phyloP scores from a whole-genome alignment of 2,797 vertebrate genomes.

The Gymnopithys bicolor region DNA sequence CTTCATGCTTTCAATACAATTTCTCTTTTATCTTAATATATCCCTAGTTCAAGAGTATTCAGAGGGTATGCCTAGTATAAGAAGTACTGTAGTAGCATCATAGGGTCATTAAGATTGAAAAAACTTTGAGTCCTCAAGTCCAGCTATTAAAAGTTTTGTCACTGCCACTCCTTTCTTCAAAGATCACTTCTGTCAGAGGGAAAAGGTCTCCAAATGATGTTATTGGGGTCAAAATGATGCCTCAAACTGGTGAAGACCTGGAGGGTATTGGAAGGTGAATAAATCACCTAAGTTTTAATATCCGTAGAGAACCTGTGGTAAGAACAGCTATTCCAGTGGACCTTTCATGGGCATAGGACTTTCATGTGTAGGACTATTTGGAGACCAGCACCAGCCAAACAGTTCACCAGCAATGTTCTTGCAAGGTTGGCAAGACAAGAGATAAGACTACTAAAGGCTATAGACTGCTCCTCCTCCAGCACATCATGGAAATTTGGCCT shows the following conservation, averaged over 20 bases:
- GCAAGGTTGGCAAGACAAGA: background rate
- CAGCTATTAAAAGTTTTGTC: background rate
- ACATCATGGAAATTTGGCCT: background rate
- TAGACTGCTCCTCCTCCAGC: fast-evolving
- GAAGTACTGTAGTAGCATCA: background rate
- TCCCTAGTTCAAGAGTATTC: background rate
- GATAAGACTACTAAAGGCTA: background rate
- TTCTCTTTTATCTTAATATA: background rate
- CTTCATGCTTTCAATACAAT: background rate
- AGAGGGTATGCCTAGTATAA: background rate
- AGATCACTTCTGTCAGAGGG: background rate
- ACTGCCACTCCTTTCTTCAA: background rate
- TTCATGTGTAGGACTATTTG: background rate
- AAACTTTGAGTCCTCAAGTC: background rate
- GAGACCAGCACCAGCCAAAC: background rate
- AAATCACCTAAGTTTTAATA: background rate
- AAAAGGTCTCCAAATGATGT: background rate
- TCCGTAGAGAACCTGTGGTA: background rate
- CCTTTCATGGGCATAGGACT: background rate
- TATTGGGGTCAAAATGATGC: background rate
- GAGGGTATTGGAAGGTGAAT: background rate
- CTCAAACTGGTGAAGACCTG: background rate
- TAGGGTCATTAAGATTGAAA: background rate
- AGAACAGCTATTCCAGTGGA: background rate
- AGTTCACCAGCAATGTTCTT: background rate